A percentile compares a stretch with the other conserved stretches of the same genome.
Evolutionary conservation across 2,113 vertebrate species (phyloP).

Genomic region (Oceanites oceanicus): DNA sequence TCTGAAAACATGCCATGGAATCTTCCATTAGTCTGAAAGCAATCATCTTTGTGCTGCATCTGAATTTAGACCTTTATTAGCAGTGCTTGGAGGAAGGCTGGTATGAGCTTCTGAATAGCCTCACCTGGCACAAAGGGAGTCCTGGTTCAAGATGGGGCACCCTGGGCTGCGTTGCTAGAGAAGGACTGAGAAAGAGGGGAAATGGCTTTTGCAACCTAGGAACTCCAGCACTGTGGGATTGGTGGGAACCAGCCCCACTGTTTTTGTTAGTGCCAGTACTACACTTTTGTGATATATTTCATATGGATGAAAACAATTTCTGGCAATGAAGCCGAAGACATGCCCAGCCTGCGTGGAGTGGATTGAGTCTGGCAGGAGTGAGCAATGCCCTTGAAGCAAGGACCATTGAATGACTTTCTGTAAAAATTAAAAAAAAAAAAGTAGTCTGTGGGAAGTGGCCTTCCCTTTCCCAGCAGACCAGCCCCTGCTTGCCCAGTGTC

Average conservation of each 20-base stretch:
- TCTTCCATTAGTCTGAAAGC: background rate
- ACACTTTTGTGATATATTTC: accelerated
- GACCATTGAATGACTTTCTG: accelerated
- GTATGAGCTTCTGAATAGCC: background rate
- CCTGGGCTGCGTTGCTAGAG: background rate
- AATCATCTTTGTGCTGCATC: background rate
- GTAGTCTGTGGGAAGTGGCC: background rate
- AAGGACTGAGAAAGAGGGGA: background rate
- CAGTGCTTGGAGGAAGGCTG: background rate
- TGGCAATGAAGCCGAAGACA: background rate
- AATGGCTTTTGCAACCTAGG: background rate
- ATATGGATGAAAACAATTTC: background rate
- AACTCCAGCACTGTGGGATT: background rate
- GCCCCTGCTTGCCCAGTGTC: background rate
- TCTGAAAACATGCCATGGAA: background rate
- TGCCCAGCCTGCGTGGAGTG: background rate
- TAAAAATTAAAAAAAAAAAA: background rate
- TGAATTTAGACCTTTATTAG: background rate
- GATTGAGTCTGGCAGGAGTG: background rate
- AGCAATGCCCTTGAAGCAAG: background rate
- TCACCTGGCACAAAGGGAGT: background rate
- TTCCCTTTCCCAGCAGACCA: background rate
- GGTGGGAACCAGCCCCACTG: background rate
- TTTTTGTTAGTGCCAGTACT: background rate
- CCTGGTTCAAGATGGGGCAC: background rate